These are phyloP conservation scores for Daubentonia madagascariensis DNA, from an alignment of 2,113 vertebrate genomes.

Conservation along the genomic window DNA sequence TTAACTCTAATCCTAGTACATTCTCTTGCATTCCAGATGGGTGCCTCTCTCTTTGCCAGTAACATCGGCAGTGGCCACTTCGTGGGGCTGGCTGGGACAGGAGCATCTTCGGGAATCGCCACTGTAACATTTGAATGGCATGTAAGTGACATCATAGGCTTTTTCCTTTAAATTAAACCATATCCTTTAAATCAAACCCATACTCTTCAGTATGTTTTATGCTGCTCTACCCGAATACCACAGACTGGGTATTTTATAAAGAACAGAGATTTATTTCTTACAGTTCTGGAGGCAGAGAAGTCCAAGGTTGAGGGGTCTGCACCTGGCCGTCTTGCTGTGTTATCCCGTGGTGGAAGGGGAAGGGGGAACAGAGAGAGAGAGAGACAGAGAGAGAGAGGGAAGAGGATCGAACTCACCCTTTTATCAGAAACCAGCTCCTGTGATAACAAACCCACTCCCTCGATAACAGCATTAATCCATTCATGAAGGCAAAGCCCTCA, in stretches of 20 bases:
- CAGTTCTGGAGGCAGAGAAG: not conserved
- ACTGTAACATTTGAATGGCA: conserved; percentile 96
- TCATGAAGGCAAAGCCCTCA: not conserved
- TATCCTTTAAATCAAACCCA: not conserved
- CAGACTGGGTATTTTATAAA: not conserved
- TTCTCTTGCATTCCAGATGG: conserved; percentile 87
- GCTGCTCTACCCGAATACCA: not conserved
- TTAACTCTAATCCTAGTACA: not conserved
- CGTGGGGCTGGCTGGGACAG: conserved; percentile 96
- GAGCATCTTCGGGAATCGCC: conserved; percentile 91
- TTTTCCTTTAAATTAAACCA: not conserved
- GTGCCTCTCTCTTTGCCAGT: conserved; percentile 97
- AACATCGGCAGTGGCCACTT: conserved; percentile 98
- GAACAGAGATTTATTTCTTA: not conserved
- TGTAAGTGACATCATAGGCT: conserved; percentile 84
- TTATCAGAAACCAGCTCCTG: not conserved
- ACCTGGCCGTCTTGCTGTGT: not conserved
- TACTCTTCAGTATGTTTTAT: not conserved
- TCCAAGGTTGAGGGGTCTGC: not conserved
- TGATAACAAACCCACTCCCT: not conserved
- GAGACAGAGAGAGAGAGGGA: not conserved
- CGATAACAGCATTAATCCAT: not conserved
- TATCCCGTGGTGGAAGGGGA: not conserved
- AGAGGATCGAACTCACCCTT: not conserved
- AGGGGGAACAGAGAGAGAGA: not conserved